phyloP scores from a whole-genome alignment of 1,140 invertebrate species.

The Leptopilina clavipes region DNA sequence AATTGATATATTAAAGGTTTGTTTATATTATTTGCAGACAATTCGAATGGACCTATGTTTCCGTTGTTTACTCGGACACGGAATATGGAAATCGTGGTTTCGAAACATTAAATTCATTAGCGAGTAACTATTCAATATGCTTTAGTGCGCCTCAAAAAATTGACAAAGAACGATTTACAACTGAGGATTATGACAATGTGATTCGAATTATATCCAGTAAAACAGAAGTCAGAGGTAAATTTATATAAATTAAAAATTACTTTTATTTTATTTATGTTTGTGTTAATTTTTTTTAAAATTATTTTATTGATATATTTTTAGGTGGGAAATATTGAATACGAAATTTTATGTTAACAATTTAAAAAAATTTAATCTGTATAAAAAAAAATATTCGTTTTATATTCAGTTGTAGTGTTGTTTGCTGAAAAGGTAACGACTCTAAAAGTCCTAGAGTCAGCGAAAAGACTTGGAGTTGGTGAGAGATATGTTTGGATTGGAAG shows the following conservation, averaged over 20 bases:
- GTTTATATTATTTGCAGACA: no score
- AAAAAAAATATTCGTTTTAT: conserved; percentile 37
- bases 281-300: no score
- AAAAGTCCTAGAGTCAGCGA: conserved; percentile 72
- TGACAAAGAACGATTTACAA: conserved; percentile 69
- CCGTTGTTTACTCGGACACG: conserved; percentile 78
- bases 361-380: neutral
- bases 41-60: conserved; percentile 78
- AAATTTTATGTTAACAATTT: no score
- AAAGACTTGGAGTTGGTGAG: conserved; percentile 59
- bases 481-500: conserved; percentile 76
- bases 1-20: no score
- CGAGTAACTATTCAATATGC: conserved; percentile 75
- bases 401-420: conserved; percentile 77
- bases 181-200: conserved; percentile 73
- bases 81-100: conserved; percentile 77
- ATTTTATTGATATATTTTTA: no score
- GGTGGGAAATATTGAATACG: no score
- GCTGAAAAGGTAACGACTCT: conserved; percentile 74
- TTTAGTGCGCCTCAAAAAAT: conserved; percentile 72
- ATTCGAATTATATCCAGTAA: conserved; percentile 67
- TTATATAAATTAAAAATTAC: no score
- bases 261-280: neutral
- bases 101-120: conserved; percentile 73
- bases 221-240: conserved; percentile 63